These are phyloP conservation scores for Heliconius melpomene DNA, from an alignment of 1,140 invertebrate species.

Conservation along the genomic window DNA sequence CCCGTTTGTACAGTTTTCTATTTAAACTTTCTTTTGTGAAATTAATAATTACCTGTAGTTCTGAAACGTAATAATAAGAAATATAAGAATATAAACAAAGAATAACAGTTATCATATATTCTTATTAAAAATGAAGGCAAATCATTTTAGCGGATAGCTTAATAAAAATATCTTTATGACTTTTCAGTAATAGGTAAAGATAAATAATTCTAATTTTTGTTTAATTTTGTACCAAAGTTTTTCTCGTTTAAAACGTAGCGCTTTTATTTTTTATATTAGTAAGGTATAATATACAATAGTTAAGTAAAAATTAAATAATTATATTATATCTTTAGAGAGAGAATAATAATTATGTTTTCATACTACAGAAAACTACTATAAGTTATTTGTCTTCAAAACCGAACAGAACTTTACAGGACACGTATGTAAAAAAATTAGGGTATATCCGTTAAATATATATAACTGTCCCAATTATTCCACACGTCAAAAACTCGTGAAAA, in stretches of 20 bases:
- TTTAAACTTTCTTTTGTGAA: too few species aligned
- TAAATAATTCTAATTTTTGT: too few species aligned
- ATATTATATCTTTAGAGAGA: not conserved
- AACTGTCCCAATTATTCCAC: constrained; percentile 18
- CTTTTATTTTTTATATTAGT: not conserved
- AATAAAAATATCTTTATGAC: not conserved
- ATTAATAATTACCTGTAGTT: too few species aligned
- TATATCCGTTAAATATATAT: not conserved
- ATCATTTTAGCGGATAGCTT: not conserved
- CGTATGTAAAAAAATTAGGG: too few species aligned
- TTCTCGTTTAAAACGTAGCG: not conserved
- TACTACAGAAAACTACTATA: not conserved
- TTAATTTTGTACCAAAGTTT: too few species aligned
- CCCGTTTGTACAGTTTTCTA: too few species aligned
- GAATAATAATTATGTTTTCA: not conserved
- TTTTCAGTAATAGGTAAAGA: too few species aligned
- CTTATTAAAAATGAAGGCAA: not conserved
- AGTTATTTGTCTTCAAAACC: not conserved
- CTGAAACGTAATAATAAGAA: too few species aligned
- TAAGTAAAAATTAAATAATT: too few species aligned
- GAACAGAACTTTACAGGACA: too few species aligned
- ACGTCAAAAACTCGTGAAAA: constrained; percentile 9
- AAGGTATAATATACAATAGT: not conserved
- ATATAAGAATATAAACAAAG: too few species aligned
- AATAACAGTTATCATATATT: too few species aligned